Base-by-base conservation (phyloP, 2,888 invertebrate genomes). In the Pteria penguin region DNA sequence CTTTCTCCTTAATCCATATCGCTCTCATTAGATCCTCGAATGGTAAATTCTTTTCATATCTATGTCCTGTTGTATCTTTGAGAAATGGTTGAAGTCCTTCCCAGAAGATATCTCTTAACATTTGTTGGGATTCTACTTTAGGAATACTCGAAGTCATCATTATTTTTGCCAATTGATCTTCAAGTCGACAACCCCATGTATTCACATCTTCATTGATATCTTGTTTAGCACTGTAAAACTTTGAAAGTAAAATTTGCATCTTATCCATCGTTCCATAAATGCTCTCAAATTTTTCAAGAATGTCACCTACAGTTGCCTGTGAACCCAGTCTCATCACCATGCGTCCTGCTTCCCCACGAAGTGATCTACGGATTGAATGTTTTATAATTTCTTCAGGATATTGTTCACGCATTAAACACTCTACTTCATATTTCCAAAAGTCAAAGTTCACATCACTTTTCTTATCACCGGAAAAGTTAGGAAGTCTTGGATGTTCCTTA, bases 401-500 rank as follows among this genome's bases (percentile, higher is more conserved):
- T 22, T 65, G 57, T n/a, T 67, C 67, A 3, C 55, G 54, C 2
- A 29, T 29, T n/a, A 74, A 31, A 24, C 67, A 68, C 32, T 67
- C 36, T 2, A 74, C 61, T 31, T 74, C 67, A 33, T 67, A 67
- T 52, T 52, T 36, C 67, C 73, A 74, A 11, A 61, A 27, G 62
- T 68, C 62, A 67, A 60, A 71, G 18, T 22, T 71, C 5, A 57
- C 32, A 4, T 71, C 71, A 8, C 18, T 54, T 26, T 70, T 60
- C 27, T 55, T 62, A 54, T 62, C 62, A 14, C 71, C 71, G 55
- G 61, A 52, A 2, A 71, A 71, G 4, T 8, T 18, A n/a, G 52
- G 18, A 14, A 71, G n/a, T 71, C 31, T 45, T 2, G 57, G 68
- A 27, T n/a, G 11, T 45, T 36, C 27, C 1, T 26, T 27, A 5